These are phyloP conservation scores for Equus przewalskii DNA, from an alignment of 2,113 vertebrate species.

Conservation along the genomic window DNA sequence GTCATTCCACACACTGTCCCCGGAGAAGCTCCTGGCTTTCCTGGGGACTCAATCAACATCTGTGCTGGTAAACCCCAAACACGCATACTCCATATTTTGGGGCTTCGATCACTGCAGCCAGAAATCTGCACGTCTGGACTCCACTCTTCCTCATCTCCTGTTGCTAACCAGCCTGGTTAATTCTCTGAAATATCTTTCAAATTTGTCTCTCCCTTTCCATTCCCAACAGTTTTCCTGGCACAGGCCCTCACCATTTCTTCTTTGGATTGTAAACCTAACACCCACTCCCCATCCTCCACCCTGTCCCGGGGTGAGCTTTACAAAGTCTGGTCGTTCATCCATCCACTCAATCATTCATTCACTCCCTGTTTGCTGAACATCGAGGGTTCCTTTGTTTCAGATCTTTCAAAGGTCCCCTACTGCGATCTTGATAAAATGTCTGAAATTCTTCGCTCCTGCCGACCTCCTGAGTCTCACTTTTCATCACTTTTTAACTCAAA, in stretches of 20 bases:
- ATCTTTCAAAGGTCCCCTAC: not conserved
- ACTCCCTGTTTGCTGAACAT: not conserved
- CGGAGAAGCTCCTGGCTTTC: not conserved
- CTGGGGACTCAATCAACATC: too few relatives aligned
- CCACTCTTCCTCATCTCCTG: too few relatives aligned
- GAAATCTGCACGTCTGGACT: not conserved
- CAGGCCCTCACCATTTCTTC: not conserved
- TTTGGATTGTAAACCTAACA: not conserved
- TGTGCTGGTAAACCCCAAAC: not conserved
- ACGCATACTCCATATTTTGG: not conserved
- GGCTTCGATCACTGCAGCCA: not conserved
- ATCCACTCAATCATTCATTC: fast-evolving
- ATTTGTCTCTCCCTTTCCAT: not conserved
- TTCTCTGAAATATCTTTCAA: not conserved
- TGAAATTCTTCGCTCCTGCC: not conserved
- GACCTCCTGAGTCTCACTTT: not conserved
- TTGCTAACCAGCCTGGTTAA: not conserved
- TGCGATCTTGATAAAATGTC: not conserved
- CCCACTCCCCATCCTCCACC: too few relatives aligned
- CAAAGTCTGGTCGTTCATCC: not conserved
- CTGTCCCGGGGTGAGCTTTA: not conserved
- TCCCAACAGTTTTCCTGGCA: not conserved
- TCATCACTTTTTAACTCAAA: not conserved
- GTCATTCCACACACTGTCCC: too few relatives aligned
- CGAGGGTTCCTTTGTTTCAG: not conserved